phyloP scores from a whole-genome alignment of 2,888 invertebrate species.

The Melitaea athalia region DNA sequence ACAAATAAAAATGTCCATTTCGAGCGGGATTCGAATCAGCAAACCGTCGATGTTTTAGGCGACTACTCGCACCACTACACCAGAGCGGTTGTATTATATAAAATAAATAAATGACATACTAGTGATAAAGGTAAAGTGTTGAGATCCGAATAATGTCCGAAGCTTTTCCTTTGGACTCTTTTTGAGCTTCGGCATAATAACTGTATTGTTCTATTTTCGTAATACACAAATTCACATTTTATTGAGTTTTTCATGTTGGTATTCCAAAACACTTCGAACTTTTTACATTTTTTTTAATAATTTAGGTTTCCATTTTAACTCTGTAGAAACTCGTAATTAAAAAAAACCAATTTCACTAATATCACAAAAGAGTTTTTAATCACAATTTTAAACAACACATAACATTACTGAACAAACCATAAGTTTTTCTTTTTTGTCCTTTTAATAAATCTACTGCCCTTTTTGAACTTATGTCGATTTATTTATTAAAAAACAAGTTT shows the following conservation, averaged over 20 bases:
- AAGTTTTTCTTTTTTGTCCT: too few species aligned
- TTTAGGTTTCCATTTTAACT: not conserved
- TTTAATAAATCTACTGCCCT: too few species aligned
- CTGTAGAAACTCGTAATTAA: not conserved
- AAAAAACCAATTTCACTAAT: not conserved
- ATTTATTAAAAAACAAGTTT: not conserved
- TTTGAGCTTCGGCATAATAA: conserved; percentile 47
- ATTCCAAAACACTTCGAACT: not conserved
- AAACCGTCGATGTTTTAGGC: too few species aligned
- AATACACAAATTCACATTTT: conserved; percentile 15
- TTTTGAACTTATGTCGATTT: too few species aligned
- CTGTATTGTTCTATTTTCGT: conserved; percentile 6
- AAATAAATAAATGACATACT: conserved; percentile 41
- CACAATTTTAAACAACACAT: too few species aligned
- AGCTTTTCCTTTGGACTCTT: conserved; percentile 61
- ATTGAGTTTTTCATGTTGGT: conserved; percentile 19
- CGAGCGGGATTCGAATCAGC: too few species aligned
- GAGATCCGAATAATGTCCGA: conserved; percentile 59
- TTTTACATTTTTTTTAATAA: not conserved
- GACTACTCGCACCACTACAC: too few species aligned
- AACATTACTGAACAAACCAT: too few species aligned
- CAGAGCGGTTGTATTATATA: too few species aligned
- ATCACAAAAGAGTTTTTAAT: too few species aligned
- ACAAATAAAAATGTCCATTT: too few species aligned
- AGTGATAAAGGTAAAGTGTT: conserved; percentile 53